Percentiles rank a stretch among this genome's conserved stretches.
Evolutionary conservation across 2,113 vertebrate species (phyloP).

Genomic region (Podocnemis expansa): DNA sequence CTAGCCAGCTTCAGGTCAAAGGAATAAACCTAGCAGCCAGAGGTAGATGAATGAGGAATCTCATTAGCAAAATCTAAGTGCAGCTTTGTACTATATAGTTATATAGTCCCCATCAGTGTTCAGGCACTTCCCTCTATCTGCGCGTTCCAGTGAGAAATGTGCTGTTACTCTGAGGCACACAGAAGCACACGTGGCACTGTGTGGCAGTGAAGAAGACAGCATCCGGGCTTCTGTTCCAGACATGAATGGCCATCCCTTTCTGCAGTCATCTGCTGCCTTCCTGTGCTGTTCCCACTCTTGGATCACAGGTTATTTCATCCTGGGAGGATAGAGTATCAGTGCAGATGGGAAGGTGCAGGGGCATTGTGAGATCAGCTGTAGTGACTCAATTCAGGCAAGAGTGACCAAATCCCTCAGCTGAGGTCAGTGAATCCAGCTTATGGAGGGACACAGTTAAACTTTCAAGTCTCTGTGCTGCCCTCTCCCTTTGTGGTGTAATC

Average conservation of each 20-base stretch:
- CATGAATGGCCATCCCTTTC: too few species aligned
- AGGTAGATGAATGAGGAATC: neutral
- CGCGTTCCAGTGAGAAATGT: neutral
- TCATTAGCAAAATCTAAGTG: neutral
- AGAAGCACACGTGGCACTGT: neutral
- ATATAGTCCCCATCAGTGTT: neutral
- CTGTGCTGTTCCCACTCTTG: neutral
- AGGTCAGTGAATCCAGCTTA: constrained; percentile 17
- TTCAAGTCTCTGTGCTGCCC: neutral
- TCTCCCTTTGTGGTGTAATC: neutral
- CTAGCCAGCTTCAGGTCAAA: neutral
- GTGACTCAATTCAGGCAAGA: neutral
- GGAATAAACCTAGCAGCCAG: neutral
- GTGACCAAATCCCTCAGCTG: constrained; percentile 3
- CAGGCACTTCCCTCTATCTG: neutral
- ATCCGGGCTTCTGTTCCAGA: too few species aligned
- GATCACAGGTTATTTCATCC: neutral
- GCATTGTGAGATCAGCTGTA: neutral
- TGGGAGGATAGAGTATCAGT: neutral
- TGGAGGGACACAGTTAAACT: neutral
- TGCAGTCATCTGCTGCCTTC: too few species aligned
- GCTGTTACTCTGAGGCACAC: neutral
- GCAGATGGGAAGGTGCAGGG: neutral
- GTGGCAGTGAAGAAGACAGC: too few species aligned
- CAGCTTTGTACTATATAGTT: neutral